A percentile compares a stretch with the other conserved stretches of the same genome.
These are phyloP conservation scores for Verasper variegatus DNA, from an alignment of 2,113 vertebrate genomes.

Conservation along the genomic window DNA sequence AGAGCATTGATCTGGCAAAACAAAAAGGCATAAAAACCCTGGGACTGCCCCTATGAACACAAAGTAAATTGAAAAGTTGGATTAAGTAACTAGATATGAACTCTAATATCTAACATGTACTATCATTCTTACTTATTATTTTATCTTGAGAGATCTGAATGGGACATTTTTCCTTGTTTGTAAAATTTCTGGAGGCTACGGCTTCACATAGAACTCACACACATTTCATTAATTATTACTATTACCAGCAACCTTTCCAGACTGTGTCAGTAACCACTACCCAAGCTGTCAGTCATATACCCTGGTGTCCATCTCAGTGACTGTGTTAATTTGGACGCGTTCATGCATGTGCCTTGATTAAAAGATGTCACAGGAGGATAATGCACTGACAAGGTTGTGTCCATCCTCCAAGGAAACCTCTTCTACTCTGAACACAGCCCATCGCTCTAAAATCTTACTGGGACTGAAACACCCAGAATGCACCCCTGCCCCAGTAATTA, in stretches of 20 bases:
- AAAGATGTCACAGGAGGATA: conserved; percentile 49
- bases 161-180: too few species aligned
- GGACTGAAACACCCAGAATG: conserved; percentile 36
- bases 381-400: conserved; percentile 32
- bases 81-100: too few species aligned
- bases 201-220: too few species aligned
- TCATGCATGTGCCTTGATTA: conserved; percentile 47
- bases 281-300: neutral
- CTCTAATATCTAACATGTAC: too few species aligned
- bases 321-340: conserved; percentile 36
- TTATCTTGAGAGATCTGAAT: too few species aligned
- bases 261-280: neutral
- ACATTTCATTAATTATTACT: conserved; percentile 13
- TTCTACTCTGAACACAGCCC: conserved; percentile 12
- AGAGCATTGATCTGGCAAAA: neutral
- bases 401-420: conserved; percentile 20
- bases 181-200: too few species aligned
- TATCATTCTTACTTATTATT: too few species aligned
- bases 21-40: too few species aligned
- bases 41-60: too few species aligned
- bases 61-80: too few species aligned
- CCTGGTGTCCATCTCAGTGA: conserved; percentile 17
- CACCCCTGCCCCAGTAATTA: conserved; percentile 50
- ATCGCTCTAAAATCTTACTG: conserved; percentile 45
- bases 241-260: conserved; percentile 19